Evolutionary conservation across 2,797 vertebrate genomes (phyloP), one percentile per base, ranked within the genome.

Genomic region (Hippopotamyrus pictus): DNA sequence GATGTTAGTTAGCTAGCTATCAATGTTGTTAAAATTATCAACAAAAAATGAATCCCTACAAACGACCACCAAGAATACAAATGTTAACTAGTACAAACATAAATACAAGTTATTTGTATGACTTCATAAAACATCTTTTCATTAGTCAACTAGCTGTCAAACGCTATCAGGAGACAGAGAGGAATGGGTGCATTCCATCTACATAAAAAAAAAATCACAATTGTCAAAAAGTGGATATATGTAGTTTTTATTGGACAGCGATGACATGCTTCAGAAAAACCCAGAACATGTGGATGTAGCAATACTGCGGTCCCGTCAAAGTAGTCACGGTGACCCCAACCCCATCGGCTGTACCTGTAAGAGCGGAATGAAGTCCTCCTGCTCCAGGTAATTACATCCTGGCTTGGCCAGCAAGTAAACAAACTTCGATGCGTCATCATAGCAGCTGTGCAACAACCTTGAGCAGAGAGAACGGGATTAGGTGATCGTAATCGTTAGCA

Each of bases 321-420:
- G 37, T 79, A 19, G 73, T 46, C 41, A n/a, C 8, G 19, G 73
- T 14, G 37, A 79, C 37, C 33, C 17, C 73, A 3, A 41, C 17
- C 6, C 37, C 14, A 41, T 19, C 17, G 1, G 17, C 73, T 19
- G 37, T 79, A 79, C 73, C 73, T 79, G 73, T 79, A 79, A 46
- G 37, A 79, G 73, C 37, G 73, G 73, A n/a, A 79, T 79, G 73
- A 79, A 79, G 73, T 79, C 73, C 73, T 79, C 73, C 73, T 79
- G 73, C 37, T 79, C 73, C 73, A 79, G 73, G 73, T 19, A 79
- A 29, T 44, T n/a, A 79, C 41, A 79, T 41, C 73, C 41, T 46
- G 73, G 73, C 73, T 79, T 79, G 73, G 73, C 73, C 73, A 79
- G 73, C 73, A 79, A 79, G 73, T 79, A 79, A 79, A 79, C 73